Conservation (phyloP, 2,113 vertebrate genomes). For the Urocynchramus pylzowi region DNA sequence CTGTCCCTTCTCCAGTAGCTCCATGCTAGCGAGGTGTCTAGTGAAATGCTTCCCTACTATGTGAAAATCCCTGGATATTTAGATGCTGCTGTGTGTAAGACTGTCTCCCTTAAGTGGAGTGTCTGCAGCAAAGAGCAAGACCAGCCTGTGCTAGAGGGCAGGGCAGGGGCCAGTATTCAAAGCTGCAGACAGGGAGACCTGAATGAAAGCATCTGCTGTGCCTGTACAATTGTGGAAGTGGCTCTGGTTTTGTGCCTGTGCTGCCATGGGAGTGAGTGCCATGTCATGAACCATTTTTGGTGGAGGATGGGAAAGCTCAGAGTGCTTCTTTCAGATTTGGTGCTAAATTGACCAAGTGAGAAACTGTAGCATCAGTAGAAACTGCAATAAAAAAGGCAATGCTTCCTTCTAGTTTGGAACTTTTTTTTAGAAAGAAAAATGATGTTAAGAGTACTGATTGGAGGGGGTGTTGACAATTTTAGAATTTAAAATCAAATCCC, state of each 20-base stretch:
- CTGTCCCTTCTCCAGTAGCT: not conserved
- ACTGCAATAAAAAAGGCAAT: not conserved
- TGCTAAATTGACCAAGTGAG: not conserved
- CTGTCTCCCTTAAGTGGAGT: not conserved
- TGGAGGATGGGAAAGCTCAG: not conserved
- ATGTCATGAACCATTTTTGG: not conserved
- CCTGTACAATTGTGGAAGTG: not conserved
- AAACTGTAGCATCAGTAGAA: not conserved
- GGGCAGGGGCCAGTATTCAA: not conserved
- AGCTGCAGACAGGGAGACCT: not conserved
- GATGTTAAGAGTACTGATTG: not conserved
- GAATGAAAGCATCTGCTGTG: not conserved
- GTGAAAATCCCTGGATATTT: not conserved
- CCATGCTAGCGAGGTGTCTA: rapidly evolving
- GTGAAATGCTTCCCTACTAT: not conserved
- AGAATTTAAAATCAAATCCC: not conserved
- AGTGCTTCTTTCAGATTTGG: not conserved
- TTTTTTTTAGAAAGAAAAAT: not conserved
- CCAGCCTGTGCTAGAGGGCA: not conserved
- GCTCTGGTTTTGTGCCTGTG: not conserved
- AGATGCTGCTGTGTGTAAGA: not conserved
- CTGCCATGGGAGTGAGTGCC: not conserved
- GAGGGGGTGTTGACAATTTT: not conserved
- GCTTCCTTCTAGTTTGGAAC: not conserved
- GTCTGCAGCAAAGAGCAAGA: not conserved